Percentiles rank a stretch among this genome's conserved stretches.
phyloP scores from a whole-genome alignment of 2,888 invertebrate species.

The Erebia aethiops region DNA sequence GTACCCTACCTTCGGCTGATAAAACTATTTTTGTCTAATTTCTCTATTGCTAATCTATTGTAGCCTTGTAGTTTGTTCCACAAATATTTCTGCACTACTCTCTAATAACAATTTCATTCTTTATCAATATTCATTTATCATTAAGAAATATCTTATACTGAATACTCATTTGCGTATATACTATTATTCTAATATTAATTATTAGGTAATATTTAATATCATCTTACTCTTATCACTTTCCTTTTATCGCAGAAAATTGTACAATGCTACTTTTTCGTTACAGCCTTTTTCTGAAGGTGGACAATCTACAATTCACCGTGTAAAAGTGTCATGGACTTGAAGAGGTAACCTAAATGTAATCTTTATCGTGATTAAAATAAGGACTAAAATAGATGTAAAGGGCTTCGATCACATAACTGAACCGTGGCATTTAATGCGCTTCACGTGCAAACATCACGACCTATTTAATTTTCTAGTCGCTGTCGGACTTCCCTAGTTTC shows the following conservation, averaged over 20 bases:
- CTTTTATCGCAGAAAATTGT: too few species aligned
- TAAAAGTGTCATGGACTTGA: neutral
- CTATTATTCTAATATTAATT: too few species aligned
- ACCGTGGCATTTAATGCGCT: slow-evolving; percentile 40
- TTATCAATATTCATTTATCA: neutral
- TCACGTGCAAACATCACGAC: slow-evolving; percentile 45
- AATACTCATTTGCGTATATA: too few species aligned
- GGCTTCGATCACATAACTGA: slow-evolving; percentile 34
- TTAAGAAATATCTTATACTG: neutral
- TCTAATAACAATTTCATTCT: neutral
- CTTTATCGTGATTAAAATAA: slow-evolving; percentile 12
- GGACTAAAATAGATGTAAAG: slow-evolving; percentile 15
- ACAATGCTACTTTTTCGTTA: neutral
- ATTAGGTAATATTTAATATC: too few species aligned
- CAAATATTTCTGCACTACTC: neutral
- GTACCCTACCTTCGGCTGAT: neutral
- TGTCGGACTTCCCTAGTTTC: slow-evolving; percentile 57
- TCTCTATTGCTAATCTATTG: neutral
- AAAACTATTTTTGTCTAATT: too few species aligned
- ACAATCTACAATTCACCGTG: neutral
- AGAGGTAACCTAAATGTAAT: slow-evolving; percentile 1
- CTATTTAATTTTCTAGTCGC: slow-evolving; percentile 48
- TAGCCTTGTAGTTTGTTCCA: neutral
- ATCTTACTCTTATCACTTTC: too few species aligned
- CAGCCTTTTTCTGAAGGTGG: neutral